Conservation (phyloP, 2,797 vertebrate species). For the Alcedo atthis region DNA sequence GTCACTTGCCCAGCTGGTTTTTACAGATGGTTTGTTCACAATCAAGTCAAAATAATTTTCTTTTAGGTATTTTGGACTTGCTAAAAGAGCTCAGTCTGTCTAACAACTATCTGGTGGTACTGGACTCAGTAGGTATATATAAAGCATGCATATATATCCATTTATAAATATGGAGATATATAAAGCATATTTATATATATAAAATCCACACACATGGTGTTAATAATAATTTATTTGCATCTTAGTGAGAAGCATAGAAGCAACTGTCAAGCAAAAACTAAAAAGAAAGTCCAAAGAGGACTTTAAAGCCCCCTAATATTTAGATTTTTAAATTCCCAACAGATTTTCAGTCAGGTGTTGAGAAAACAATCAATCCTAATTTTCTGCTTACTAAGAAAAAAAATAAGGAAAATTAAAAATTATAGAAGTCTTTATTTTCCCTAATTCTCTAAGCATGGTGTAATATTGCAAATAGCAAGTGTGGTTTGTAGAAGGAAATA, state of each 20-base stretch:
- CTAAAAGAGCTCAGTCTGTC: neutral
- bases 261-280: neutral
- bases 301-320: neutral
- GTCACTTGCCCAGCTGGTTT: neutral
- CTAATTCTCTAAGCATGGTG: neutral
- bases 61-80: neutral
- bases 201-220: no score
- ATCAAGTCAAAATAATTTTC: neutral
- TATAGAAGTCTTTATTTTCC: neutral
- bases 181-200: no score
- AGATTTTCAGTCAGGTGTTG: neutral
- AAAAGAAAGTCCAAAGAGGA: neutral
- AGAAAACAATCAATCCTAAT: neutral
- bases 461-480: neutral
- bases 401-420: neutral
- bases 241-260: neutral
- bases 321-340: neutral
- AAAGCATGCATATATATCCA: no score
- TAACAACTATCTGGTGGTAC: neutral
- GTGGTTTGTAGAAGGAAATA: conserved; percentile 22
- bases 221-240: neutral
- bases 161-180: no score
- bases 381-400: neutral
- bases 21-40: neutral
- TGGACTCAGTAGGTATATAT: neutral